Percentiles rank a stretch among this genome's conserved stretches.
Evolutionary conservation across 2,113 vertebrate species (phyloP).

Genomic region (Rhegmatorhina hoffmannsi): DNA sequence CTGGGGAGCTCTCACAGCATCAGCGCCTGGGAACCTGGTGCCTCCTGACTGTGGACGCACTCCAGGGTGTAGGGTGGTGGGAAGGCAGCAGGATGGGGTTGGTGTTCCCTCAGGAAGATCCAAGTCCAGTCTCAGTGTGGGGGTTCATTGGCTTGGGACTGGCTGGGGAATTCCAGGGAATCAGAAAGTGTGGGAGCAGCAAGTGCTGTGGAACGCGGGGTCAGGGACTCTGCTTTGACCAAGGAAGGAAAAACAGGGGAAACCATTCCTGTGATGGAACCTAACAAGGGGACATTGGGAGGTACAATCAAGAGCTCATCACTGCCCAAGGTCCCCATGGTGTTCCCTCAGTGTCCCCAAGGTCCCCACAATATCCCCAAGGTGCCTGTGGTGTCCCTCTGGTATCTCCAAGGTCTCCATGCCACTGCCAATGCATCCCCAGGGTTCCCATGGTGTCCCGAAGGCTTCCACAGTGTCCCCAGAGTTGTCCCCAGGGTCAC

Average conservation of each 20-base stretch:
- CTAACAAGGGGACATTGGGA: fast-evolving
- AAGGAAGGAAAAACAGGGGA: not conserved
- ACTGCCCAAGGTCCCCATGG: not conserved
- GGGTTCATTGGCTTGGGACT: fast-evolving
- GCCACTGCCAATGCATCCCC: not conserved
- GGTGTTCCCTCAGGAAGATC: not conserved
- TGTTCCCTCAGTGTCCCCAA: not conserved
- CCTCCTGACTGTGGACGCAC: not conserved
- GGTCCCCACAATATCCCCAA: not conserved
- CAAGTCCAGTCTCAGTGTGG: fast-evolving
- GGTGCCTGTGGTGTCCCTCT: not conserved
- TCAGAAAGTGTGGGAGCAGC: not conserved
- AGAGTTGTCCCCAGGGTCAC: not conserved
- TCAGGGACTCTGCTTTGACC: not conserved
- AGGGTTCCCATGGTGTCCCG: not conserved
- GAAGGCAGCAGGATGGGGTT: not conserved
- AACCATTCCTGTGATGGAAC: not conserved
- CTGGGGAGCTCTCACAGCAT: not conserved
- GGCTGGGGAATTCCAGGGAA: fast-evolving
- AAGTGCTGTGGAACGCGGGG: fast-evolving
- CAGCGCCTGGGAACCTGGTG: not conserved
- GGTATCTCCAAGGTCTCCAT: not conserved
- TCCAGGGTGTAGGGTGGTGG: not conserved
- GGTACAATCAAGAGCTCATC: not conserved
- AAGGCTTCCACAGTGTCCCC: not conserved